Evolutionary conservation across 1,140 invertebrate genomes (phyloP), one percentile per base, ranked within the genome.

Genomic region (Drosophila tani): DNA sequence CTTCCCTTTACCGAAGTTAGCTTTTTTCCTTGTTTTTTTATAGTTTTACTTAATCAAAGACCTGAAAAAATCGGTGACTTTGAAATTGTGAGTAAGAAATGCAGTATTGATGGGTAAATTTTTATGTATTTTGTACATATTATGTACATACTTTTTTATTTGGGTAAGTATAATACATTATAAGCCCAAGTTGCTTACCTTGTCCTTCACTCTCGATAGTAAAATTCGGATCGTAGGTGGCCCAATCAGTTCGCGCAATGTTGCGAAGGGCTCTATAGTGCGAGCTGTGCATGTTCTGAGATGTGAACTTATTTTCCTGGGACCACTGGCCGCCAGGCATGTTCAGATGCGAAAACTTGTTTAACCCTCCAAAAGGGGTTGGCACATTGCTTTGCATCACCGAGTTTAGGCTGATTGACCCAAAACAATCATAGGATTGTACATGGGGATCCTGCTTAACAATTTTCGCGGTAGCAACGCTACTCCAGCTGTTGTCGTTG

Each of bases 331-430:
- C 95, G 2, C 96, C 96, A 0, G 96, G 96, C 95, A 96, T 96
- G 74, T 95, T 95, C 3, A 96, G 86, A 82, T 96, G 94, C 15
- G 94, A 95, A 5, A 93, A 93, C 35, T 93, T 93, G 27, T 94
- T 94, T 62, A 93, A 93, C 0, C 95, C 94, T 53, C 93, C 94
- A 78, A 95, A 96, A n/a, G 96, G 96, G 56, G 94, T 94, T 1
- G 96, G 96, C 0, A 96, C 96, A 92, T 95, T 96, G 32, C 94
- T 96, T 84, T 96, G 96, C 96, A 96, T 96, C 0, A 94, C 94
- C 3, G 95, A 95, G 70, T 95, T 95, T 2, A 96, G 91, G 91
- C 94, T 96, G 2, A 96, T 94, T 2, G 95, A 93, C 15, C 95
- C 95, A n/a, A 93, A 93, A 64, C 95, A 96, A 79, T 96, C 96